Evolutionary conservation across 2,797 vertebrate genomes (phyloP), one percentile per base, ranked within the genome.

Genomic region (Cercopithecus diana): DNA sequence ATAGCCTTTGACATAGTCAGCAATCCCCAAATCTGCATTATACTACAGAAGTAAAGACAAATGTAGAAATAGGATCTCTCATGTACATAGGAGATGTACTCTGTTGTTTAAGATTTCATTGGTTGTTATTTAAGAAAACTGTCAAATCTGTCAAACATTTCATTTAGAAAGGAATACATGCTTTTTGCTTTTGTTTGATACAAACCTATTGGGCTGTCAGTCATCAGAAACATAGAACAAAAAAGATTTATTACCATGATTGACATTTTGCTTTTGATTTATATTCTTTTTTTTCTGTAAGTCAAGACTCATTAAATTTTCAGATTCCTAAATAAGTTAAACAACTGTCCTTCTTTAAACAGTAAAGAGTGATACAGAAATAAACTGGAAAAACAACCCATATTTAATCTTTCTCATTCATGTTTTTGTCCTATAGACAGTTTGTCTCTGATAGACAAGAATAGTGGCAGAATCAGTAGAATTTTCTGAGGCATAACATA

Each of bases 61-160:
- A 77, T 97, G 14, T 95, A 97, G 85, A 97, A 98, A 97, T 96
- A 95, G 93, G 88, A 97, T 98, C 48, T 98, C 80, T 98, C 50
- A 85, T 57, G 14, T 97, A 77, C 92, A 97, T 45, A 88, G 83
- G 94, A 98, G 94, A 97, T 98, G 98, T 83, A 97, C 86, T 95
- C 95, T 70, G 11, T 82, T 98, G 48, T 97, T 98, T 97, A 96
- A 98, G 96, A 98, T 98, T 98, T 98, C 98, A 98, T 98, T 97
- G 72, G 79, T 96, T 98, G 90, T 98, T 96, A 96, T 98, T 98
- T 98, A 96, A 97, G 95, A 97, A 97, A 98, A 90, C 97, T 98
- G 95, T 97, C 98, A 97, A 83, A 96, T 98, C 97, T 98, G 96
- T 98, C 98, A 98, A 98, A 98, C 88, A 97, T 98, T 98, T 98